Percentiles rank a stretch among this genome's conserved stretches.
Evolutionary conservation across 2,797 vertebrate genomes (phyloP).

Genomic region (Smutsia temminckii): DNA sequence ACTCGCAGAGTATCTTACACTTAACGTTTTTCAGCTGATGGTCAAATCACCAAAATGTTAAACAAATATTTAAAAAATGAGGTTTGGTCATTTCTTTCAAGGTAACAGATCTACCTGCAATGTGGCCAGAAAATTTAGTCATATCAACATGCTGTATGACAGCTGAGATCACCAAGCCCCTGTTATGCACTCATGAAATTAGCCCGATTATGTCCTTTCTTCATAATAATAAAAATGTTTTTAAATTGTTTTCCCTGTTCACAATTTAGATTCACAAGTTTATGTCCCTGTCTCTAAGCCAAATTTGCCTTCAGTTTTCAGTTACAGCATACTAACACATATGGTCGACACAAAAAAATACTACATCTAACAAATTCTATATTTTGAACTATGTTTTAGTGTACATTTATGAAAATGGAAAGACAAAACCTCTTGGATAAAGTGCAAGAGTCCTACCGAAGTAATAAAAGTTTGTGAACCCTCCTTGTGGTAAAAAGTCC

Average conservation of each 20-base stretch:
- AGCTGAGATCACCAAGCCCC: neutral
- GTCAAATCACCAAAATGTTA: neutral
- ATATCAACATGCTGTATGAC: neutral
- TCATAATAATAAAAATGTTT: neutral
- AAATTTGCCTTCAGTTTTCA: neutral
- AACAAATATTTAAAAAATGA: neutral
- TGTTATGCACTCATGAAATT: neutral
- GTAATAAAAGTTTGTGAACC: neutral
- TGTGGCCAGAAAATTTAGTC: neutral
- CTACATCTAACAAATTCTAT: neutral
- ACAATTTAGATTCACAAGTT: neutral
- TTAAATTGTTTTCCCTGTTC: neutral
- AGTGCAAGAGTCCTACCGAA: neutral
- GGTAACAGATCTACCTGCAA: neutral
- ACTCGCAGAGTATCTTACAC: neutral
- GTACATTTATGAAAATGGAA: neutral
- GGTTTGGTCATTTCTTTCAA: neutral
- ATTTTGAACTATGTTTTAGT: neutral
- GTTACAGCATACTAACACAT: neutral
- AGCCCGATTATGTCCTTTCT: neutral
- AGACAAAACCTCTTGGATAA: neutral
- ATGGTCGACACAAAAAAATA: neutral
- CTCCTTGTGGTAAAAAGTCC: neutral
- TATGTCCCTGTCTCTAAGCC: neutral
- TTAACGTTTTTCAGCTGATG: neutral